A percentile compares a stretch with the other conserved stretches of the same genome.
These are phyloP conservation scores for Hyperoplus lanceolatus DNA, from an alignment of 2,797 vertebrate genomes.

Conservation along the genomic window DNA sequence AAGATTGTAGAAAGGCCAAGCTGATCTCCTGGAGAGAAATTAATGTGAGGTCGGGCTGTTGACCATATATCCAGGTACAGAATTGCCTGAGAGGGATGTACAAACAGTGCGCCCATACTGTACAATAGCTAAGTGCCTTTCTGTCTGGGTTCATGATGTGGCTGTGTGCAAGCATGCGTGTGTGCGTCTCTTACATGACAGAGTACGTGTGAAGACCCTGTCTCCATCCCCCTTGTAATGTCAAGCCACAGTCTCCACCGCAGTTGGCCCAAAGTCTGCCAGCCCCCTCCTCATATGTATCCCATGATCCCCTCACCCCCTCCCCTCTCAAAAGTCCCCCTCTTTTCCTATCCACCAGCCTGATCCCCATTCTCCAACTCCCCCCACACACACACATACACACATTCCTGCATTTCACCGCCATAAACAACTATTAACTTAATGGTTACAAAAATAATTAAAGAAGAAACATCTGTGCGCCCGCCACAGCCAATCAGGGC, in stretches of 20 bases:
- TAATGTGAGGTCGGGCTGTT: background rate
- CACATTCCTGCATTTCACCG: constrained; percentile 78
- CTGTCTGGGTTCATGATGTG: constrained; percentile 53
- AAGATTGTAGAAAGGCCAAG: too few relatives aligned
- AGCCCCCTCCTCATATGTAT: constrained; percentile 56
- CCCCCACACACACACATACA: constrained; percentile 5
- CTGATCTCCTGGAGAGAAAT: too few relatives aligned
- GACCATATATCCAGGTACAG: background rate
- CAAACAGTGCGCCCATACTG: background rate
- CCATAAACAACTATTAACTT: constrained; percentile 85
- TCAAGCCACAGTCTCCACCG: constrained; percentile 70
- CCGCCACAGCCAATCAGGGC: constrained; percentile 71
- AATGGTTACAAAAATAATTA: constrained; percentile 86
- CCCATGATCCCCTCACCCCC: constrained; percentile 32
- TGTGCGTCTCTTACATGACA: constrained; percentile 52
- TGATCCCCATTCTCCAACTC: constrained; percentile 43
- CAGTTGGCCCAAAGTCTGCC: constrained; percentile 69
- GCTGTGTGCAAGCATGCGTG: constrained; percentile 36
- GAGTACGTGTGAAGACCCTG: constrained; percentile 57
- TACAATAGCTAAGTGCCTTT: background rate
- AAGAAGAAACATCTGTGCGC: constrained; percentile 85
- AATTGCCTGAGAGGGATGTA: background rate
- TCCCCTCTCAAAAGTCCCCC: constrained; percentile 30
- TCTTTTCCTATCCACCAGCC: constrained; percentile 53
- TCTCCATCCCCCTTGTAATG: constrained; percentile 70